Evolutionary conservation across 2,797 vertebrate genomes (phyloP).

Genomic region (Babyrousa celebensis): DNA sequence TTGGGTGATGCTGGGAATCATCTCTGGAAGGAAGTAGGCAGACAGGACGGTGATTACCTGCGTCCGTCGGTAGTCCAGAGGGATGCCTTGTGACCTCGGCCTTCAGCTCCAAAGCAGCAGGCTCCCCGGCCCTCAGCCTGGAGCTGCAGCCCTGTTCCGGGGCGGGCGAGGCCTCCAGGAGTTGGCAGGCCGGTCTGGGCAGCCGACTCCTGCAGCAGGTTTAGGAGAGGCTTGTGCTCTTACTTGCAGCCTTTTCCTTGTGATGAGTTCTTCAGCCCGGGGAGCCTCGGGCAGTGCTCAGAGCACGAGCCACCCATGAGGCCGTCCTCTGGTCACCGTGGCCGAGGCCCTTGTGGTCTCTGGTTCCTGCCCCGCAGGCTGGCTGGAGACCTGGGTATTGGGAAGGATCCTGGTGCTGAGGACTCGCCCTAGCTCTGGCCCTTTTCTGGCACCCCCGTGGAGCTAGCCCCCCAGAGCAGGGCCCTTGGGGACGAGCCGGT

Average conservation of each 20-base stretch:
- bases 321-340: background rate
- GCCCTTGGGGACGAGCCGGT: background rate
- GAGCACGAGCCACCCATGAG: background rate
- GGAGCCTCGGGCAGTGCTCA: background rate
- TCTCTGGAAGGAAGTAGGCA: background rate
- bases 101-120: background rate
- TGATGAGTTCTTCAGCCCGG: background rate
- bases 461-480: background rate
- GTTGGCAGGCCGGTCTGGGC: background rate
- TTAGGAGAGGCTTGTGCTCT: background rate
- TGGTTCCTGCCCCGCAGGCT: background rate
- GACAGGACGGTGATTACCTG: background rate
- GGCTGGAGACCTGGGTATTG: background rate
- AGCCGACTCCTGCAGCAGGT: background rate
- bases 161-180: background rate
- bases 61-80: background rate
- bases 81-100: background rate
- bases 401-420: background rate
- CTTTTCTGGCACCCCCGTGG: background rate
- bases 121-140: background rate
- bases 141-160: background rate
- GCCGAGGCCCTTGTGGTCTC: background rate
- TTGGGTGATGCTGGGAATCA: background rate
- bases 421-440: background rate
- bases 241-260: background rate